Conservation (phyloP, 2,888 invertebrate species). For the Morinoia aosen region DNA sequence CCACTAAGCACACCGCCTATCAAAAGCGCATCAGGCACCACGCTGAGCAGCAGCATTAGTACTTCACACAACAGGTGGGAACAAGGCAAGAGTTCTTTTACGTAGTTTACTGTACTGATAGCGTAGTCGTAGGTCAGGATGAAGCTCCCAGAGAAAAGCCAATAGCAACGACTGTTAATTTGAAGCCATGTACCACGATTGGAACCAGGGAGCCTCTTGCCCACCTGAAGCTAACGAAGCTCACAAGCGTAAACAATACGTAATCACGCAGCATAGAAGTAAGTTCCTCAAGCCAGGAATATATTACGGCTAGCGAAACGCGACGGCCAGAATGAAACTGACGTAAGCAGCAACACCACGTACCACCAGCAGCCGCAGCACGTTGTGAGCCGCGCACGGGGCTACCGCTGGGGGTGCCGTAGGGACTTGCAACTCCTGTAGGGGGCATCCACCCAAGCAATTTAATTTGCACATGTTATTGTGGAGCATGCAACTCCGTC, state of each 20-base stretch:
- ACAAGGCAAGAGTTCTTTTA: neutral
- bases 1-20: neutral
- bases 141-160: neutral
- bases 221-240: neutral
- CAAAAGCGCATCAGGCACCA: neutral
- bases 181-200: neutral
- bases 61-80: neutral
- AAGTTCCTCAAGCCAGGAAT: neutral
- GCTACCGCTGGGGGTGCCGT: conserved; percentile 32
- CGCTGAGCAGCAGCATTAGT: neutral
- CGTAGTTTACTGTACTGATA: neutral
- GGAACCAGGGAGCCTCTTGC: neutral
- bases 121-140: neutral
- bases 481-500: no score
- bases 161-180: neutral
- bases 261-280: neutral
- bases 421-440: conserved; percentile 1
- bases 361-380: conserved; percentile 26
- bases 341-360: neutral
- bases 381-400: neutral
- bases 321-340: neutral
- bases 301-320: neutral
- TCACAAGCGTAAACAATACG: neutral
- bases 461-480: neutral
- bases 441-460: neutral